A percentile compares a stretch with the other conserved stretches of the same genome.
phyloP scores from a whole-genome alignment of 35 echinoderm and acorn worm genomes.

The Lytechinus variegatus region DNA sequence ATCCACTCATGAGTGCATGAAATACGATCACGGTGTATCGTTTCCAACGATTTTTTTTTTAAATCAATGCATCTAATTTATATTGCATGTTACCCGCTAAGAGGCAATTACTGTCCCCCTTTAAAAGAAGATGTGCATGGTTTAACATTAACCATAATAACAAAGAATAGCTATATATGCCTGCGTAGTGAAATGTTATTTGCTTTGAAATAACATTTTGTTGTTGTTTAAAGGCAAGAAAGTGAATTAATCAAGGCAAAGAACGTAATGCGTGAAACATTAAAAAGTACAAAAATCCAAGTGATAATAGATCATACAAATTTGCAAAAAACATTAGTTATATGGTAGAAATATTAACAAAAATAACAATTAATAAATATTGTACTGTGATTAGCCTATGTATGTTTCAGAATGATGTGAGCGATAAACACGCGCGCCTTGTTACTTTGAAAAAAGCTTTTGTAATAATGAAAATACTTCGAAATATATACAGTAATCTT shows the following conservation, averaged over 20 bases:
- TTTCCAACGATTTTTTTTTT: too few relatives aligned
- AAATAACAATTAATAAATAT: not conserved
- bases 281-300: not conserved
- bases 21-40: too few relatives aligned
- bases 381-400: too few relatives aligned
- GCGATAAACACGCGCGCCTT: not conserved
- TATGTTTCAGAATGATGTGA: too few relatives aligned
- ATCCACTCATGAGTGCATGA: too few relatives aligned
- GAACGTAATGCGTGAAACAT: not conserved
- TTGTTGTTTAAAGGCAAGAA: not conserved
- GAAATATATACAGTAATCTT: too few relatives aligned
- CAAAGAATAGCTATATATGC: not conserved
- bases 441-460: not conserved
- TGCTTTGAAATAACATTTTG: not conserved
- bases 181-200: not conserved
- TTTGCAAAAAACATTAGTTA: not conserved
- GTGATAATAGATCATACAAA: not conserved
- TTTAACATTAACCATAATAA: too few relatives aligned
- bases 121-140: too few relatives aligned
- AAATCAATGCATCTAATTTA: too few relatives aligned
- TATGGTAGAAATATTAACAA: not conserved
- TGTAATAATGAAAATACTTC: too few relatives aligned
- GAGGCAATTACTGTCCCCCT: too few relatives aligned
- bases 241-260: not conserved
- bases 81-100: too few relatives aligned